A percentile compares a stretch with the other conserved stretches of the same genome.
Evolutionary conservation across 2,797 vertebrate species (phyloP).

Genomic region (Labeo calbasu): DNA sequence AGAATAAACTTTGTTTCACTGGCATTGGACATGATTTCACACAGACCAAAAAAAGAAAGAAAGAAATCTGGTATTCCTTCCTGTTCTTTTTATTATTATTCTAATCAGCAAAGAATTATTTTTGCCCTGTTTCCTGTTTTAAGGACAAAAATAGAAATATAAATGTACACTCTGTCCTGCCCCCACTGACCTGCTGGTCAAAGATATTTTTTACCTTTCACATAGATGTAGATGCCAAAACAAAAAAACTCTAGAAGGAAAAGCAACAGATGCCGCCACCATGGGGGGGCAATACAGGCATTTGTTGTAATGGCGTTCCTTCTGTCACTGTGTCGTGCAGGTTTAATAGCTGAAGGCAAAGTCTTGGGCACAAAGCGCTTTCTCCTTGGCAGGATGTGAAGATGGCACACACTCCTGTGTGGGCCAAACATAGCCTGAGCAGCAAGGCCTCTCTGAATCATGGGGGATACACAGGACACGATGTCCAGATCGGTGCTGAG

Average conservation of each 20-base stretch:
- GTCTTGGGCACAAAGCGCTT: constrained; percentile 66
- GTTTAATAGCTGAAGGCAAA: constrained; percentile 73
- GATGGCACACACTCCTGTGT: constrained; percentile 62
- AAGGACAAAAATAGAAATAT: constrained; percentile 43
- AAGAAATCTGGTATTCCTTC: background rate
- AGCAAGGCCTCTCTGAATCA: constrained; percentile 58
- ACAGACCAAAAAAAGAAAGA: background rate
- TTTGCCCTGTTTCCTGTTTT: constrained; percentile 31
- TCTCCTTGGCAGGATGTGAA: constrained; percentile 69
- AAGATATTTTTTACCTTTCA: constrained; percentile 79
- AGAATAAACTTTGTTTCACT: background rate
- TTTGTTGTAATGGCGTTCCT: constrained; percentile 78
- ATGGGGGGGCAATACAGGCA: constrained; percentile 77
- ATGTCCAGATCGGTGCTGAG: constrained; percentile 49
- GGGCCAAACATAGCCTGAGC: constrained; percentile 63
- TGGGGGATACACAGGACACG: constrained; percentile 56
- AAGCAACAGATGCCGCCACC: constrained; percentile 78
- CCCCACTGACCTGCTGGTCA: constrained; percentile 71
- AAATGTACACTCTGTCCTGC: constrained; percentile 57
- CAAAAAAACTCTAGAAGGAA: constrained; percentile 62
- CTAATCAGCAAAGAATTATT: background rate
- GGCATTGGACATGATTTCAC: background rate
- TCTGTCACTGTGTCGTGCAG: constrained; percentile 75
- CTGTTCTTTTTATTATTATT: background rate
- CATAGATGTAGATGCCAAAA: constrained; percentile 76